These are phyloP conservation scores for Uloborus plumipes DNA, from an alignment of 2,888 invertebrate species.

Conservation along the genomic window DNA sequence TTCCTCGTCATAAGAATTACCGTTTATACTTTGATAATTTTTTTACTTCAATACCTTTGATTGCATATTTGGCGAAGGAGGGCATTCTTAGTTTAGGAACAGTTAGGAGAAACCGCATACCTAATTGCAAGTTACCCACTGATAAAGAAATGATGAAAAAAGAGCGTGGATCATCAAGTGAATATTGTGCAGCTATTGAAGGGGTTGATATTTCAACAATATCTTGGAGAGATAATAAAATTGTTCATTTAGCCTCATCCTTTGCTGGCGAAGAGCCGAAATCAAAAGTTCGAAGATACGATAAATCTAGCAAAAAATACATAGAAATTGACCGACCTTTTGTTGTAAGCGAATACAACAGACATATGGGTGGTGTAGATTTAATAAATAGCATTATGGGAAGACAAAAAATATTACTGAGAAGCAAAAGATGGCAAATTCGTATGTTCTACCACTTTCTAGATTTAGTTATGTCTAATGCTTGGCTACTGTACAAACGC, in stretches of 20 bases:
- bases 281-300: neutral
- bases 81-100: slow-evolving; percentile 9
- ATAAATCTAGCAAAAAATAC: neutral
- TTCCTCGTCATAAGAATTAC: slow-evolving; percentile 9
- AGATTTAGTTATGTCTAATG: slow-evolving; percentile 52
- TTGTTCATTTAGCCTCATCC: neutral
- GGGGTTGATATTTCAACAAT: neutral
- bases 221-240: slow-evolving; percentile 9
- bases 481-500: slow-evolving; percentile 55
- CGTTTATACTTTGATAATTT: slow-evolving; percentile 6
- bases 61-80: slow-evolving; percentile 2
- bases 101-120: neutral
- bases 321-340: neutral
- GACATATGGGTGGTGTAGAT: slow-evolving; percentile 9
- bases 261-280: neutral
- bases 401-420: neutral
- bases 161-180: neutral
- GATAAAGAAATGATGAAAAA: neutral
- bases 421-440: slow-evolving; percentile 60
- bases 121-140: neutral
- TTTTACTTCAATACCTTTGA: neutral
- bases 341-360: neutral
- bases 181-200: neutral
- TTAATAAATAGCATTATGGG: slow-evolving; percentile 1
- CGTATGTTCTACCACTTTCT: slow-evolving; percentile 57